Conservation (phyloP, 2,113 vertebrate species). For the Phaetusa simplex region DNA sequence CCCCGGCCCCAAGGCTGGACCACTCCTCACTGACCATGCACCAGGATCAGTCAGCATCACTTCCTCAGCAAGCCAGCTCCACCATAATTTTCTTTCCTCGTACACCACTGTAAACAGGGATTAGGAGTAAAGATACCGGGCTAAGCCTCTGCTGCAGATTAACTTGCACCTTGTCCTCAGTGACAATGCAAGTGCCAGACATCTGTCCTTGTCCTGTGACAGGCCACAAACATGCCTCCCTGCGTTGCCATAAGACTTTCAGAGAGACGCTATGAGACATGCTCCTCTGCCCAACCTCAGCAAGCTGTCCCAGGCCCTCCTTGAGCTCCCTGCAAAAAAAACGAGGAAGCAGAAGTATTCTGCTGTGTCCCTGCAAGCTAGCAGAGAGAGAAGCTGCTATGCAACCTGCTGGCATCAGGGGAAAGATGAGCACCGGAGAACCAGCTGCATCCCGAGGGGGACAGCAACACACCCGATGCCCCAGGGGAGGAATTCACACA, state of each 20-base stretch:
- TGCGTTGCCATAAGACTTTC: not conserved
- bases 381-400: not conserved
- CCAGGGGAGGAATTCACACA: accelerated
- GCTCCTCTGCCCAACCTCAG: not conserved
- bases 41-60: not conserved
- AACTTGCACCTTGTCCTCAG: not conserved
- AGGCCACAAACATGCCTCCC: not conserved
- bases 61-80: accelerated
- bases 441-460: not conserved
- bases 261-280: not conserved
- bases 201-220: not conserved
- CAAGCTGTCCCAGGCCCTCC: not conserved
- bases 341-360: not conserved
- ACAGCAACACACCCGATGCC: accelerated
- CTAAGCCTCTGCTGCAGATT: not conserved
- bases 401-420: not conserved
- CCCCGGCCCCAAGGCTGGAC: accelerated
- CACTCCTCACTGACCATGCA: not conserved
- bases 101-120: not conserved
- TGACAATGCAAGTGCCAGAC: not conserved
- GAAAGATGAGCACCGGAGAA: not conserved
- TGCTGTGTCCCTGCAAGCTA: not conserved
- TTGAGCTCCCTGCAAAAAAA: not conserved
- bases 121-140: not conserved
- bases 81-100: not conserved